These are phyloP conservation scores for Nemopilema nomurai DNA, from an alignment of 30 jellyfish, hydroid and myxozoan species.

Conservation along the genomic window DNA sequence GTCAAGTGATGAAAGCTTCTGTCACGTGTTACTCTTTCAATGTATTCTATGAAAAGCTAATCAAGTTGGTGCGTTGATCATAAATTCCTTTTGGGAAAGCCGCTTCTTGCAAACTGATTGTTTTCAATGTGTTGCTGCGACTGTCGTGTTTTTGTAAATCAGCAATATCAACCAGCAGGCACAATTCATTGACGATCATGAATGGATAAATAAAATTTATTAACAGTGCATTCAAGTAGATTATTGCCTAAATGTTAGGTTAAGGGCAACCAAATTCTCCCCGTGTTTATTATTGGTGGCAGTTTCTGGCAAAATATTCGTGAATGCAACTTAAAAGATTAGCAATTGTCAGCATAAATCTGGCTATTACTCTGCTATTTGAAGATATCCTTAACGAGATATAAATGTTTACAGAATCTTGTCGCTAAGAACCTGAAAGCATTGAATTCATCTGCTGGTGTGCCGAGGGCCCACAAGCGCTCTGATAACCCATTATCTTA, in stretches of 20 bases:
- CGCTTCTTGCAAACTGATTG: slow-evolving; percentile 30
- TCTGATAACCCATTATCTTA: no score
- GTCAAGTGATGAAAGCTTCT: slow-evolving; percentile 45
- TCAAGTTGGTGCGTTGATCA: slow-evolving; percentile 45
- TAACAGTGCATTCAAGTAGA: not conserved
- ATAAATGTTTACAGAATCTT: no score
- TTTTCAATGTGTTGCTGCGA: slow-evolving; percentile 41
- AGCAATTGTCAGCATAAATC: not conserved
- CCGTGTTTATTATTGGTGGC: not conserved
- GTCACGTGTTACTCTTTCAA: slow-evolving; percentile 44
- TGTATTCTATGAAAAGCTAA: slow-evolving; percentile 41
- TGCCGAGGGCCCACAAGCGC: no score
- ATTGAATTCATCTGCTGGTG: no score
- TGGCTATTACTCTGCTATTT: not conserved
- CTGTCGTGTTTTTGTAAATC: slow-evolving; percentile 38
- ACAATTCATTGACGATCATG: not conserved
- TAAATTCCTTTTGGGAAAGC: slow-evolving; percentile 46
- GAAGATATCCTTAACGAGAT: no score
- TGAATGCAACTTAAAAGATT: not conserved
- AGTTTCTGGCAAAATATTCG: not conserved
- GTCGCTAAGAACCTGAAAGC: no score
- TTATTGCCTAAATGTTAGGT: not conserved
- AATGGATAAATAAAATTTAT: slow-evolving; percentile 1
- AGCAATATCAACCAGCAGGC: slow-evolving; percentile 13
- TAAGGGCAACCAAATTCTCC: not conserved